A percentile compares a stretch with the other conserved stretches of the same genome.
Conservation (phyloP, 2,888 invertebrate genomes). For the Drosophila koepferae region DNA sequence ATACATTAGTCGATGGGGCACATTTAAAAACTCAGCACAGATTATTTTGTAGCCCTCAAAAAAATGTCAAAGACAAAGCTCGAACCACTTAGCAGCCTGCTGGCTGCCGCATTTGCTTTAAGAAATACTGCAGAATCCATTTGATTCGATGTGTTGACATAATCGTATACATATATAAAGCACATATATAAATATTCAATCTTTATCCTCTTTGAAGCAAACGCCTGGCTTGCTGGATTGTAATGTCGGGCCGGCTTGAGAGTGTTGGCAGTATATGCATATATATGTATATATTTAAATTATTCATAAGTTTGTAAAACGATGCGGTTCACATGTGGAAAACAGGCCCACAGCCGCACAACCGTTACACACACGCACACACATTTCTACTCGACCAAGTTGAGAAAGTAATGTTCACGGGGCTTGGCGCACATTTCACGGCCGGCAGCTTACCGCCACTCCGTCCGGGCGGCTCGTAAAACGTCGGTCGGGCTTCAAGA, state of each 20-base stretch:
- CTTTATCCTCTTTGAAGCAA: slow-evolving; percentile 41
- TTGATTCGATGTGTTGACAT: slow-evolving; percentile 37
- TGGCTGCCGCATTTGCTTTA: slow-evolving; percentile 23
- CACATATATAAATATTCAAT: slow-evolving; percentile 56
- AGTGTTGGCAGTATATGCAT: slow-evolving; percentile 1
- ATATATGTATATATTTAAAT: slow-evolving; percentile 43
- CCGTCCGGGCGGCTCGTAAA: slow-evolving; percentile 17
- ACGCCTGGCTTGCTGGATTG: slow-evolving; percentile 2
- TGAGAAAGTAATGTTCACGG: slow-evolving; percentile 35
- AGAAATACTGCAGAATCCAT: slow-evolving; percentile 17
- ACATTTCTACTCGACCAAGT: slow-evolving; percentile 26
- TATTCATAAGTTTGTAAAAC: slow-evolving; percentile 72
- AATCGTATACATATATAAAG: slow-evolving; percentile 17
- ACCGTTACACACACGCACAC: slow-evolving; percentile 6
- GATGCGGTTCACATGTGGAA: slow-evolving; percentile 52
- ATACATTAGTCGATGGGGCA: slow-evolving; percentile 1
- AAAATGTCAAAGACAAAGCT: not conserved
- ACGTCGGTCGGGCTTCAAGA: slow-evolving; percentile 10
- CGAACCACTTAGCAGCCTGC: not conserved
- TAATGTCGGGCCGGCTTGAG: not conserved
- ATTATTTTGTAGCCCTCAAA: slow-evolving; percentile 10
- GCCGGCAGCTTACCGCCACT: slow-evolving; percentile 50
- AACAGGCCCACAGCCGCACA: slow-evolving; percentile 7
- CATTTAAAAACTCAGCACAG: not conserved
- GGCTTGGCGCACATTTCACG: slow-evolving; percentile 57